Conservation (phyloP, 2,113 vertebrate species). For the Gambusia affinis region DNA sequence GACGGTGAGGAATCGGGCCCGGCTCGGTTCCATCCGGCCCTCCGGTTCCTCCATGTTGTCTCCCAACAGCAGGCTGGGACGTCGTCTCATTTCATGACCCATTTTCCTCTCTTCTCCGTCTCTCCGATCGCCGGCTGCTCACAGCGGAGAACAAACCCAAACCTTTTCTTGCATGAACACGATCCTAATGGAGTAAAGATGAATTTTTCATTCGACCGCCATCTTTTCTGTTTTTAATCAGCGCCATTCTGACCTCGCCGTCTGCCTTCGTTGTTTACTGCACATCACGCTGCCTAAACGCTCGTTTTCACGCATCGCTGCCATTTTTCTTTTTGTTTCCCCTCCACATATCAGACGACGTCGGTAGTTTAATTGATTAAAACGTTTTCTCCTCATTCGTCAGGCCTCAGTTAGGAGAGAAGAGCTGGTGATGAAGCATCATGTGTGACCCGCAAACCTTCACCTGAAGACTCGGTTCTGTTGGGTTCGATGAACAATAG, state of each 20-base stretch:
- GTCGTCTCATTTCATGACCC: slow-evolving; percentile 54
- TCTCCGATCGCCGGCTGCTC: slow-evolving; percentile 12
- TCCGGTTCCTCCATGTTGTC: slow-evolving; percentile 5
- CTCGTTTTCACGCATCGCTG: background rate
- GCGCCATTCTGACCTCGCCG: slow-evolving; percentile 61
- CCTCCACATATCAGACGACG: slow-evolving; percentile 44
- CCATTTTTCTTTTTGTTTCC: background rate
- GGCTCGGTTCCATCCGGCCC: no score
- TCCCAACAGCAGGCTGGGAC: slow-evolving; percentile 42
- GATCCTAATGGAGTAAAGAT: slow-evolving; percentile 12
- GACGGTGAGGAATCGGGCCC: no score
- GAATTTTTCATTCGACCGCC: slow-evolving; percentile 24
- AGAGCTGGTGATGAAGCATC: slow-evolving; percentile 39
- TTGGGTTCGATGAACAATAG: no score
- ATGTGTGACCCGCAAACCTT: background rate
- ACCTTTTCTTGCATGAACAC: slow-evolving; percentile 31
- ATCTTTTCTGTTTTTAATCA: slow-evolving; percentile 3
- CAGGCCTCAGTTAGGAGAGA: slow-evolving; percentile 53
- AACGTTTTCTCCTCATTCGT: slow-evolving; percentile 58
- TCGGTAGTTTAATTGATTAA: slow-evolving; percentile 52
- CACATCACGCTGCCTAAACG: slow-evolving; percentile 51
- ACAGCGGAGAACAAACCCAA: slow-evolving; percentile 51
- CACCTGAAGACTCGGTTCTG: background rate
- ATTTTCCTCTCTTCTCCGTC: slow-evolving; percentile 44
- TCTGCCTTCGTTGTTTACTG: slow-evolving; percentile 66